Conservation (phyloP, 2,888 invertebrate genomes). For the Biston stratarius region DNA sequence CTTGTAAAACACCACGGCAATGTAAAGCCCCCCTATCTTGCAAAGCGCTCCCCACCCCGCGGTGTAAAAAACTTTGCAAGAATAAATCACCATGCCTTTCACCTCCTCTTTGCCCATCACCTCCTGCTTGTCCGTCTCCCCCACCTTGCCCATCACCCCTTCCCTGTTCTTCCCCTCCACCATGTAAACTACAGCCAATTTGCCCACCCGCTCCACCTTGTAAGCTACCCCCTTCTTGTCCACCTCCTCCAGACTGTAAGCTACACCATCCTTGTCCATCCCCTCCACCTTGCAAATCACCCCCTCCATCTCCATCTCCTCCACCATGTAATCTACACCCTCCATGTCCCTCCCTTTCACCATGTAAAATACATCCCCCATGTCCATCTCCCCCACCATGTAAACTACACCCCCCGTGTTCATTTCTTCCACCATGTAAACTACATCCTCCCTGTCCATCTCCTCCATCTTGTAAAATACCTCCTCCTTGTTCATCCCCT, state of each 20-base stretch:
- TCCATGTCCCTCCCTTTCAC: no score
- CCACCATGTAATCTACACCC: not conserved
- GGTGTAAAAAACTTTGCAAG: not conserved
- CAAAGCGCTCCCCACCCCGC: not conserved
- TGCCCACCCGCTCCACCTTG: not conserved
- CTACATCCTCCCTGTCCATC: no score
- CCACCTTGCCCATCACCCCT: not conserved
- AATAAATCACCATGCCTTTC: not conserved
- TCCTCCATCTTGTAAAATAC: not conserved
- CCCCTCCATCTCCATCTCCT: not conserved
- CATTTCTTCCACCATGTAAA: not conserved
- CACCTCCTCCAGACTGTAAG: no score
- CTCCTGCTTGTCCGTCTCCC: slow-evolving; percentile 2
- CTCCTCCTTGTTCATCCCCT: not conserved
- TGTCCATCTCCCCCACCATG: not conserved
- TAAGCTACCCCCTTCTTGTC: not conserved
- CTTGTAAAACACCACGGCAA: not conserved
- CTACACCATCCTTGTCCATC: not conserved
- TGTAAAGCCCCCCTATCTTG: no score
- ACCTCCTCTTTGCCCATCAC: not conserved
- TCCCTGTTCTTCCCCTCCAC: not conserved
- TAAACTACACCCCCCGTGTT: not conserved
- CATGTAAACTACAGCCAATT: not conserved
- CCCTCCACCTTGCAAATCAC: not conserved
- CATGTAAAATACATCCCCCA: not conserved